Percentiles rank a stretch among this genome's conserved stretches.
phyloP scores from a whole-genome alignment of 1,140 invertebrate genomes.

The Papilio helenus region DNA sequence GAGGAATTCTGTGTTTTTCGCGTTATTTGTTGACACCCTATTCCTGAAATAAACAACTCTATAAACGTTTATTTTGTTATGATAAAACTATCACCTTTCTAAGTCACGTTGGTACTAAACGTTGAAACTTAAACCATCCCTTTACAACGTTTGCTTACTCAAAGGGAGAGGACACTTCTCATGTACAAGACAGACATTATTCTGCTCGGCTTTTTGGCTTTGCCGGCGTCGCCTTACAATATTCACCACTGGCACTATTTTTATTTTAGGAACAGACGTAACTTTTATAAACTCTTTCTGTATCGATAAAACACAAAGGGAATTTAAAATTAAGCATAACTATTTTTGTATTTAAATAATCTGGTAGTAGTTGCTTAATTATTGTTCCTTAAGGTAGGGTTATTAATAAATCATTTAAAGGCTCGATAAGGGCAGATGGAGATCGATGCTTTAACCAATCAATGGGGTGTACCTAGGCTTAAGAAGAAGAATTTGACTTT shows the following conservation, averaged over 20 bases:
- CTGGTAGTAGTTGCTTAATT: too few species aligned
- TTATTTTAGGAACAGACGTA: constrained; percentile 6
- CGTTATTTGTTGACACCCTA: not conserved
- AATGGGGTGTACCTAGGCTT: too few species aligned
- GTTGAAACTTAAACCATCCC: constrained; percentile 43
- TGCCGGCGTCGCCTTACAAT: constrained; percentile 2
- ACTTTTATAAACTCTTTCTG: not conserved
- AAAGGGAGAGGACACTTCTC: constrained; percentile 47
- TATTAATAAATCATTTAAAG: too few species aligned
- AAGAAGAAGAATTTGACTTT: too few species aligned
- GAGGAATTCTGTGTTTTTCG: not conserved
- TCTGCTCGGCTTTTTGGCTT: constrained; percentile 32
- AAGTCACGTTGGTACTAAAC: constrained; percentile 38
- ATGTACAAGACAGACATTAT: constrained; percentile 38
- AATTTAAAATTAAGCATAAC: not conserved
- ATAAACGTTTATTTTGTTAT: constrained; percentile 29
- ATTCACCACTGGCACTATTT: not conserved
- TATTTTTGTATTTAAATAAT: not conserved
- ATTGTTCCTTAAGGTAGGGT: too few species aligned
- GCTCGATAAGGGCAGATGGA: too few species aligned
- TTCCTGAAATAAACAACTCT: not conserved
- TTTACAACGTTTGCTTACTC: constrained; percentile 48
- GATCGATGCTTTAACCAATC: too few species aligned
- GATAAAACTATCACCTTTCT: constrained; percentile 40
- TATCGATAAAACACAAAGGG: not conserved